Base-by-base conservation (phyloP, 2,797 vertebrate genomes). In the Geotrypetes seraphini region DNA sequence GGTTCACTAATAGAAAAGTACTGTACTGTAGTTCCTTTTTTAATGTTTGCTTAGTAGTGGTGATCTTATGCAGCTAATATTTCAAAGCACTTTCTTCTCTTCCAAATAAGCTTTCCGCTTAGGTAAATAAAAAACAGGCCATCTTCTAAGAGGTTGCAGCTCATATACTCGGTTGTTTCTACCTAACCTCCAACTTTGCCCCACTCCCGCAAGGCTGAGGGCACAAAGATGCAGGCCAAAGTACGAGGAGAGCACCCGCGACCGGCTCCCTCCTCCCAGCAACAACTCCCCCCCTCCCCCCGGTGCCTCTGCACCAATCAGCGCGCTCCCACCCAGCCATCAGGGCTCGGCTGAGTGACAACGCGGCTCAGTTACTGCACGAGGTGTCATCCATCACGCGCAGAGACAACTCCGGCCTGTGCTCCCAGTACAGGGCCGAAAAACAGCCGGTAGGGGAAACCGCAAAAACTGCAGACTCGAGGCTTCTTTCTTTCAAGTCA, bases 151-250 rank as follows among this genome's bases (percentile, higher is more conserved):
- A 41, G 35, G 25, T 16, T 33, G 16, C 22, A 55, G 55, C 11
- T n/a, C 46, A 41, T 50, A 72, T 47, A 28, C 43, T 51, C 57
- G 50, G 48, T n/a, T n/a, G n/a, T n/a, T 39, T 47, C 49, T 8
- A 27, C 55, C 39, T 64, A 57, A 61, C 60, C 43, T 55, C 28
- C 37, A 44, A 45, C 45, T 52, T 54, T 45, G 40, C 22, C 26
- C 23, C 12, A n/a, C 32, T 28, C 32, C 45, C 36, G 43, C 29
- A 47, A 31, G 39, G 44, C 49, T 36, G 28, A 40, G 52, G 39
- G 44, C 60, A 47, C 33, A 55, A 64, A 55, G 62, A 72, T 65
- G 60, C 55, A 58, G 67, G 70, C 66, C 67, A 57, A 51, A 52
- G 46, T 57, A 66, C 62, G 62, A 68, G 43, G 64, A 64, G 58